A percentile compares a stretch with the other conserved stretches of the same genome.
Conservation (phyloP, 1,140 invertebrate species). For the Capitella teleta region DNA sequence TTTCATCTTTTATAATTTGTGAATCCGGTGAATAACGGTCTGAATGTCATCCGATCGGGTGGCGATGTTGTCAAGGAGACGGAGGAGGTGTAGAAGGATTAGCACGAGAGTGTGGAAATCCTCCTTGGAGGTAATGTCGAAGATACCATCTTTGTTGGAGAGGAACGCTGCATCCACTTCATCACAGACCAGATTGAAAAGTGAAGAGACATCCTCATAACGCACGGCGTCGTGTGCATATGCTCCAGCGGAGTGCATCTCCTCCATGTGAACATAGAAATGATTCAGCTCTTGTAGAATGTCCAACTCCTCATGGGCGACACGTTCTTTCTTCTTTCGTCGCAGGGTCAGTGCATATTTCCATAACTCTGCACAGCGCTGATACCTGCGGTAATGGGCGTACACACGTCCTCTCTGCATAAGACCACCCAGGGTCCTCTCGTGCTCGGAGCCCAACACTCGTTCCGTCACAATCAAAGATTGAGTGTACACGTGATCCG, state of each 20-base stretch:
- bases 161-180: not conserved
- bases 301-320: conserved; percentile 6
- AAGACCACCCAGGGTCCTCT: conserved; percentile 69
- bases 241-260: not conserved
- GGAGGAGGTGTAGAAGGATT: not conserved
- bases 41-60: not conserved
- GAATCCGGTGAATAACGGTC: not conserved
- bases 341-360: conserved; percentile 7
- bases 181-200: conserved; percentile 2
- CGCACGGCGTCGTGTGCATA: not conserved
- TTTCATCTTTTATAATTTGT: not conserved
- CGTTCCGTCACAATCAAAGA: conserved; percentile 70
- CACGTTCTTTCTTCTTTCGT: not conserved
- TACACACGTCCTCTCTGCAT: conserved; percentile 71
- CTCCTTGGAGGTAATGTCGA: too few species aligned
- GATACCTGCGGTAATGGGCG: conserved; percentile 70
- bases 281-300: conserved; percentile 10
- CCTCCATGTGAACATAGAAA: conserved; percentile 7
- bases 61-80: not conserved
- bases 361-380: conserved; percentile 40
- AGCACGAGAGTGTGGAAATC: not conserved
- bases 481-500: conserved; percentile 70
- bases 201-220: not conserved
- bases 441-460: conserved; percentile 66
- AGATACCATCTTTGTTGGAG: not conserved